phyloP scores from a whole-genome alignment of 2,797 vertebrate genomes.

The Pterois miles region DNA sequence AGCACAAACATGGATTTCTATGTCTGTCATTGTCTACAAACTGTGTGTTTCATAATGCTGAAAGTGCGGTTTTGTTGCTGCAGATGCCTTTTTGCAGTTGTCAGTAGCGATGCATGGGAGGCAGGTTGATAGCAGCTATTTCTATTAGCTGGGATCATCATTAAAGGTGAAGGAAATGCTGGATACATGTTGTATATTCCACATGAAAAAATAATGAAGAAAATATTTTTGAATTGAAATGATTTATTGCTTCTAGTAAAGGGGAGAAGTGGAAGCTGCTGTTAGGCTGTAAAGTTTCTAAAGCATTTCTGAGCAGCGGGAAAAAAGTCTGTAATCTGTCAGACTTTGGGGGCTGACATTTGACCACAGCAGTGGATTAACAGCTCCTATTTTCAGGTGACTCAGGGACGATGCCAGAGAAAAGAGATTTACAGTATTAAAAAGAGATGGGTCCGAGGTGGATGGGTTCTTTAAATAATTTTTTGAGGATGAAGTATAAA shows the following conservation, averaged over 20 bases:
- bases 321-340: slow-evolving; percentile 24
- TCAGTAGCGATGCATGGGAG: not conserved
- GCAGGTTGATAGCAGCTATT: not conserved
- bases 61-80: not conserved
- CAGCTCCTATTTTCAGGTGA: slow-evolving; percentile 34
- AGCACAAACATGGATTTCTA: not conserved
- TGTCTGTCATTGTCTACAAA: not conserved
- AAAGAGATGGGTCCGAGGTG: slow-evolving; percentile 27
- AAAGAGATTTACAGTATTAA: slow-evolving; percentile 43
- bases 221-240: slow-evolving; percentile 12
- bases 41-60: not conserved
- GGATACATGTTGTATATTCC: not conserved
- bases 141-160: slow-evolving; percentile 8
- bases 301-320: slow-evolving; percentile 5
- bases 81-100: not conserved
- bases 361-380: slow-evolving; percentile 36
- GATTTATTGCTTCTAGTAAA: slow-evolving; percentile 7
- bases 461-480: slow-evolving; percentile 44
- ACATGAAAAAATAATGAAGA: slow-evolving; percentile 6
- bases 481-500: slow-evolving; percentile 34
- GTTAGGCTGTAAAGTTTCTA: not conserved
- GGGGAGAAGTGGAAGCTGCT: not conserved
- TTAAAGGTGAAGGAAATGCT: not conserved
- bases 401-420: slow-evolving; percentile 7
- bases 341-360: slow-evolving; percentile 25